Evolutionary conservation across 1,140 invertebrate genomes (phyloP), one percentile per base, ranked within the genome.

Genomic region (Drosophila triauraria): DNA sequence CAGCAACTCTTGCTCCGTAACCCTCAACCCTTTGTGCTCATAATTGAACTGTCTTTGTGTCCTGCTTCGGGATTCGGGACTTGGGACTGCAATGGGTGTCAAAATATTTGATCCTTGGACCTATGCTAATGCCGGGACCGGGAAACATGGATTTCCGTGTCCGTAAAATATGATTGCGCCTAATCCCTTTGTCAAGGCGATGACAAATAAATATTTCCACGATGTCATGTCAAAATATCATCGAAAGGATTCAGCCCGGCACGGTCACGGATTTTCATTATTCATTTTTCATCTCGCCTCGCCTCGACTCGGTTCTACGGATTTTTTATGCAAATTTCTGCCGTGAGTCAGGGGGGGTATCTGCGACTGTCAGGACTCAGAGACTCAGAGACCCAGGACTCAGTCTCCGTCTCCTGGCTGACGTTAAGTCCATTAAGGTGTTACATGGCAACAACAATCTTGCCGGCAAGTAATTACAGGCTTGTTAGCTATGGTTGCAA

Each of bases 401-500:
- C 38, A 4, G 38, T 30, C 20, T 30, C 27, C 27, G n/a, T 17
- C n/a, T 51, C 50, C 50, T 53, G 50, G 53, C 61, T 42, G 56
- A 64, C 59, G 35, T 43, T 59, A 72, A 68, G 82, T 80, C 84
- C 84, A 84, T 88, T 88, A 84, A 88, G 84, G 84, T 88, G 84
- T 87, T 87, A 81, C 72, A 81, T 40, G 74, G 65, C 53, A 54
- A 74, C 82, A 85, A 75, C 82, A 87, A 84, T 87, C 84, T 77
- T 51, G 71, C 38, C 48, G 85, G 64, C 81, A 78, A 88, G 85
- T 88, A 88, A 88, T 88, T 90, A 90, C 81, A 72, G 78, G 78
- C 85, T 88, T 90, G 85, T 88, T 88, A 90, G 85, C 85, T 88
- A 90, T 85, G 85, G 85, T 88, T 84, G 78, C 71, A 90, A 78